These are phyloP conservation scores for Gymnoscopelus braueri DNA, from an alignment of 2,797 vertebrate species.

Conservation along the genomic window DNA sequence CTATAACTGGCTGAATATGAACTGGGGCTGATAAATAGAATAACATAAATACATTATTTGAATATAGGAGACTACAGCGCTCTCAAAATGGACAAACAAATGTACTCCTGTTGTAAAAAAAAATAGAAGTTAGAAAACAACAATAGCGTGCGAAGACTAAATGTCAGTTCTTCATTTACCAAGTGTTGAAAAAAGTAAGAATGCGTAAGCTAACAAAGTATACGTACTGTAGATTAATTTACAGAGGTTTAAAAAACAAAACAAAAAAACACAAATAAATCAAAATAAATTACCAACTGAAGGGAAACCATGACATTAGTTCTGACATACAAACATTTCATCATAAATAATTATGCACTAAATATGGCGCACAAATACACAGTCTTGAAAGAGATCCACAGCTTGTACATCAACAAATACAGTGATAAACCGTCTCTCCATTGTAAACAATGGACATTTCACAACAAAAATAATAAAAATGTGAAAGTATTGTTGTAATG, in stretches of 20 bases:
- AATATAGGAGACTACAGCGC: constrained; percentile 2
- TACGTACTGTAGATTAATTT: neutral
- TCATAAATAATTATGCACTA: neutral
- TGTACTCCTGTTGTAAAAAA: neutral
- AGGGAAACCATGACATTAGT: constrained; percentile 3
- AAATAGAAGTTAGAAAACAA: neutral
- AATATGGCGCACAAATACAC: neutral
- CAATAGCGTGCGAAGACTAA: neutral
- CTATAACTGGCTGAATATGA: neutral
- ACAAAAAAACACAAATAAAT: neutral
- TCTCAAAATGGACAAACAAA: neutral
- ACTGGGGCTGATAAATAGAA: constrained; percentile 7
- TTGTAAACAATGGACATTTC: neutral
- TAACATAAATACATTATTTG: constrained; percentile 6
- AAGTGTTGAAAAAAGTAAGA: neutral
- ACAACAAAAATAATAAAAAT: neutral
- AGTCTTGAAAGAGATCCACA: too few relatives aligned
- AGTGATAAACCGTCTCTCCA: neutral
- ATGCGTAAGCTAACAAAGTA: neutral
- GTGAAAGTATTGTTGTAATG: too few relatives aligned
- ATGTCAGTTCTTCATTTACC: neutral
- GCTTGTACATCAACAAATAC: neutral
- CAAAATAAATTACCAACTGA: neutral
- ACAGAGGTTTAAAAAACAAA: neutral
- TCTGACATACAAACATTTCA: neutral